Percentiles rank a stretch among this genome's conserved stretches.
Evolutionary conservation across 2,113 vertebrate species (phyloP).

Genomic region (Sinocyclocheilus rhinocerous): DNA sequence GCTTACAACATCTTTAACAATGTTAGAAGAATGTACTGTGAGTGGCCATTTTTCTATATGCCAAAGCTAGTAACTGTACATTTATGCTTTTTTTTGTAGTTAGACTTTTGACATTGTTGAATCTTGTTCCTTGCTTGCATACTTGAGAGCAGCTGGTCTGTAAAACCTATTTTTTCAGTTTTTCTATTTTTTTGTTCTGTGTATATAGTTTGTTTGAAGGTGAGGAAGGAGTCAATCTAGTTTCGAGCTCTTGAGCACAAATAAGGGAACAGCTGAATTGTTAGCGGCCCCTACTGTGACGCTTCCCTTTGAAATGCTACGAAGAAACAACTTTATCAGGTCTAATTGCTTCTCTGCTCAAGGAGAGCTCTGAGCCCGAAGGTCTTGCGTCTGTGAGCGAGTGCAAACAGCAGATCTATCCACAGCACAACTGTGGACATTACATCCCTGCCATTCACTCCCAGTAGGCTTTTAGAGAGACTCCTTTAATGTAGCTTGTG

Average conservation of each 20-base stretch:
- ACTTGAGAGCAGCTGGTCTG: neutral
- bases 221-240: neutral
- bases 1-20: neutral
- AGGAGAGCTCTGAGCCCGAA: neutral
- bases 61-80: neutral
- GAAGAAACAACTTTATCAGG: slow-evolving; percentile 8
- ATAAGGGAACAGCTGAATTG: neutral
- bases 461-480: slow-evolving; percentile 10
- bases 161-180: neutral
- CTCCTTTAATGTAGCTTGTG: neutral
- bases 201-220: neutral
- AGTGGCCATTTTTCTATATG: neutral
- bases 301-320: slow-evolving; percentile 7
- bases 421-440: slow-evolving; percentile 8
- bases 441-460: neutral
- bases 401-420: slow-evolving; percentile 1
- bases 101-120: neutral
- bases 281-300: neutral
- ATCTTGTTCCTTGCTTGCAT: slow-evolving; percentile 12
- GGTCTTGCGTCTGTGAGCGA: neutral
- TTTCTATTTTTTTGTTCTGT: neutral
- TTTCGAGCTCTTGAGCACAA: slow-evolving; percentile 14
- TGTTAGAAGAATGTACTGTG: neutral
- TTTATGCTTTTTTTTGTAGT: neutral
- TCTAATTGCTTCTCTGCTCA: slow-evolving; percentile 34